Conservation (phyloP, 2,113 vertebrate genomes). For the Melanerpes aurifrons region DNA sequence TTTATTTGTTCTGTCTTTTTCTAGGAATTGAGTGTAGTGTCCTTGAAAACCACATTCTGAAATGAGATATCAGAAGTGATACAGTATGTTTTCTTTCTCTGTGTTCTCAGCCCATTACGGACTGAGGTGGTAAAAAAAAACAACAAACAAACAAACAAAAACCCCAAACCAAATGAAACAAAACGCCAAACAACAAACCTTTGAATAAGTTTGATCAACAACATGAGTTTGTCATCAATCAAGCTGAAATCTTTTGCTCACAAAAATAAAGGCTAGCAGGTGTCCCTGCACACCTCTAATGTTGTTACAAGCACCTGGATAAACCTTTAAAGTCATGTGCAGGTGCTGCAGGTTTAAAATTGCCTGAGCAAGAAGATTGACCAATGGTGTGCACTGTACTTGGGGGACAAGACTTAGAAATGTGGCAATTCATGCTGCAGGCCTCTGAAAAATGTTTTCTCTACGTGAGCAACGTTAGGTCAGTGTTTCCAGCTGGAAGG, state of each 20-base stretch:
- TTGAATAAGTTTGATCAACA: neutral
- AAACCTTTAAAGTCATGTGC: neutral
- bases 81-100: neutral
- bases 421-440: neutral
- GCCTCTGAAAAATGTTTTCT: neutral
- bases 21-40: neutral
- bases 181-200: neutral
- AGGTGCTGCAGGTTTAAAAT: neutral
- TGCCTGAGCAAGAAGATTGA: neutral
- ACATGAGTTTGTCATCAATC: neutral
- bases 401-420: neutral
- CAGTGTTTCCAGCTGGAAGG: neutral
- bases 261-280: neutral
- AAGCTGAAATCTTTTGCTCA: neutral
- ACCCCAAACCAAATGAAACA: too few relatives aligned
- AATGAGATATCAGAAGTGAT: neutral
- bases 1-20: neutral
- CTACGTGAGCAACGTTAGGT: neutral
- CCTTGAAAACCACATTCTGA: neutral
- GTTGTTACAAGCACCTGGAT: neutral
- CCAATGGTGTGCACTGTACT: accelerated
- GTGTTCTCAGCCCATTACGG: neutral
- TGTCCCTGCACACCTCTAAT: neutral
- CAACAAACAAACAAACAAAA: too few relatives aligned
- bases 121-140: neutral